phyloP scores from a whole-genome alignment of 2,888 invertebrate species.

The Meteorus cinctellus region DNA sequence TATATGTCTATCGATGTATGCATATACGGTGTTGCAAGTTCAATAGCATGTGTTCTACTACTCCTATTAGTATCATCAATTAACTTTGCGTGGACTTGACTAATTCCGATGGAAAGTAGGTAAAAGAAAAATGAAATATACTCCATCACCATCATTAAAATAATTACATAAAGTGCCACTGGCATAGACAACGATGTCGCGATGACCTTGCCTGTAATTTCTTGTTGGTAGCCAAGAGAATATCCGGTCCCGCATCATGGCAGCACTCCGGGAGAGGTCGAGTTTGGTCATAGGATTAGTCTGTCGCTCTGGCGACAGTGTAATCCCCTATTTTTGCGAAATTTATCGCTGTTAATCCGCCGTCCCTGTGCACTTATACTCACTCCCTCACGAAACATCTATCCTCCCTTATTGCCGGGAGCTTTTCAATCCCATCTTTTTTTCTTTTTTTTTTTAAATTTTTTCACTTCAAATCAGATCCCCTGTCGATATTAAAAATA shows the following conservation, averaged over 20 bases:
- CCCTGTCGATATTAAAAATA: conserved; percentile 67
- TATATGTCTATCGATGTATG: neutral
- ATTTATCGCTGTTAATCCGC: conserved; percentile 74
- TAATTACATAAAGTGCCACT: conserved; percentile 40
- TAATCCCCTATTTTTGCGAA: conserved; percentile 74
- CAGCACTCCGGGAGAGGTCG: conserved; percentile 41
- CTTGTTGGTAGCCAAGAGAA: conserved; percentile 24
- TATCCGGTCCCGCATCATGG: conserved; percentile 40
- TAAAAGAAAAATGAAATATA: neutral
- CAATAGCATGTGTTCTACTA: neutral
- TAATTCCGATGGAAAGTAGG: neutral
- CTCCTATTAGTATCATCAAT: neutral
- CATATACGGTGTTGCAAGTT: neutral
- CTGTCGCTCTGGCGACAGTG: conserved; percentile 72
- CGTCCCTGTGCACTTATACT: conserved; percentile 57
- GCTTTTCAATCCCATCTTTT: conserved; percentile 39
- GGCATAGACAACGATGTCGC: neutral
- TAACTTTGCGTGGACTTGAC: neutral
- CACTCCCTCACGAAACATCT: conserved; percentile 51
- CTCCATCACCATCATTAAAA: neutral
- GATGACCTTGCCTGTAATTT: conserved; percentile 31
- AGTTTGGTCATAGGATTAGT: conserved; percentile 68
- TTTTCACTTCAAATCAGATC: conserved; percentile 49
- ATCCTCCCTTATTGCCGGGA: conserved; percentile 50
- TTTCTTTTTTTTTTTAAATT: conserved; percentile 52